Conservation (phyloP, 2,113 vertebrate genomes). For the Ardeotis arabs region DNA sequence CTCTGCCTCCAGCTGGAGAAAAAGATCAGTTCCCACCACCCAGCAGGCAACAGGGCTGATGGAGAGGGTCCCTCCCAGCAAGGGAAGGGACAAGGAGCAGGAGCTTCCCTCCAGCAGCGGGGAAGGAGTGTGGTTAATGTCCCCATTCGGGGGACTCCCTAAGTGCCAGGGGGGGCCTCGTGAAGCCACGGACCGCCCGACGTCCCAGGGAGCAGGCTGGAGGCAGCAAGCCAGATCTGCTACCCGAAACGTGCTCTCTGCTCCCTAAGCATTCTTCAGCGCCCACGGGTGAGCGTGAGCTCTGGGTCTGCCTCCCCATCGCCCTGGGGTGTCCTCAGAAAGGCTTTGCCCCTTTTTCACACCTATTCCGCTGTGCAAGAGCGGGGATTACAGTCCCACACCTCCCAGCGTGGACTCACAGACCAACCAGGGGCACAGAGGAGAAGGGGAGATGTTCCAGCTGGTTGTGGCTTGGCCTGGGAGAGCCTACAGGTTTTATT, state of each 20-base stretch:
- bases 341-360: not conserved
- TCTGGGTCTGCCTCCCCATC: not conserved
- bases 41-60: not conserved
- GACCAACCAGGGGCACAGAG: rapidly evolving
- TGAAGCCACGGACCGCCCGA: not conserved
- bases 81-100: not conserved
- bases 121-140: not conserved
- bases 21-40: not conserved
- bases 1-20: rapidly evolving
- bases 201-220: not conserved
- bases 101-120: not conserved
- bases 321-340: not conserved
- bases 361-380: not conserved
- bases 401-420: not conserved
- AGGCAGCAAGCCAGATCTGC: not conserved
- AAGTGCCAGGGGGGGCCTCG: not conserved
- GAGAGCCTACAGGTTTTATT: not conserved
- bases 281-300: rapidly evolving
- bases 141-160: not conserved
- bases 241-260: rapidly evolving
- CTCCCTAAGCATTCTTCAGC: not conserved
- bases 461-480: not conserved
- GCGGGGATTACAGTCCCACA: rapidly evolving
- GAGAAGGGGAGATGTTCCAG: not conserved
- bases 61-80: not conserved